Conservation (phyloP, 2,797 vertebrate species). For the Thamnophis elegans region DNA sequence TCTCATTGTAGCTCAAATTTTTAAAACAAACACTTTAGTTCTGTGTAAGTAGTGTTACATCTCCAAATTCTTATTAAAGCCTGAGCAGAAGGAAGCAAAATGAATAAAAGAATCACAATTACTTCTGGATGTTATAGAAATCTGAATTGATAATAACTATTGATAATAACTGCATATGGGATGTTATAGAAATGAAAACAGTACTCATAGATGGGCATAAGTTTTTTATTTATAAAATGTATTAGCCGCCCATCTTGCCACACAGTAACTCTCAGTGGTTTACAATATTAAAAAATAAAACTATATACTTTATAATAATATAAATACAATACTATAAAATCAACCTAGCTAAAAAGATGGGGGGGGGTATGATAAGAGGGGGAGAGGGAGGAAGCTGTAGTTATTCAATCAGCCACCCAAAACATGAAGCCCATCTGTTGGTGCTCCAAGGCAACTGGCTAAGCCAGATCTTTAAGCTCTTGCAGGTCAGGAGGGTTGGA, state of each 20-base stretch:
- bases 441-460: background rate
- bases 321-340: background rate
- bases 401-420: background rate
- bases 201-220: background rate
- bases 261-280: background rate
- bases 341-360: background rate
- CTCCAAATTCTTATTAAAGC: background rate
- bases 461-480: no score
- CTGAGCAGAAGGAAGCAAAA: background rate
- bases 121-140: background rate
- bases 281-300: background rate
- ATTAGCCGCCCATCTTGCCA: background rate
- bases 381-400: background rate
- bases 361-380: background rate
- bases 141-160: background rate
- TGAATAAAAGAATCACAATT: background rate
- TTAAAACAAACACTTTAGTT: background rate
- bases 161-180: background rate
- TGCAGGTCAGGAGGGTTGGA: no score
- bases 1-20: background rate
- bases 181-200: background rate
- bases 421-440: background rate
- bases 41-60: background rate
- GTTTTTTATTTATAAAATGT: background rate
- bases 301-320: background rate